phyloP scores from a whole-genome alignment of 2,888 invertebrate genomes.

The Dryomyza anilis region DNA sequence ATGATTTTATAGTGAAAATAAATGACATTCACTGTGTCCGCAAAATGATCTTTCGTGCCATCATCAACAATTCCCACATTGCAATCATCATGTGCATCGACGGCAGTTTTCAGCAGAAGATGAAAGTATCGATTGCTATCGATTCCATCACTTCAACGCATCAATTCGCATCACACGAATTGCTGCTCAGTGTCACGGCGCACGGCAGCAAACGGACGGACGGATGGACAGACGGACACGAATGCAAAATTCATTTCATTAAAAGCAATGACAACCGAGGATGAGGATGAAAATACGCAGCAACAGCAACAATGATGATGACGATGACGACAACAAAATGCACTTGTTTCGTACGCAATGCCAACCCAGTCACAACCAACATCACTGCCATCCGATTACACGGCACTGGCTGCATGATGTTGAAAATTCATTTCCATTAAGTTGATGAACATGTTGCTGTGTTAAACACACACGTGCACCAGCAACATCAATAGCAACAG shows the following conservation, averaged over 20 bases:
- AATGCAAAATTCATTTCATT: slow-evolving; percentile 34
- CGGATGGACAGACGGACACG: background rate
- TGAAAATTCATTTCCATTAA: slow-evolving; percentile 24
- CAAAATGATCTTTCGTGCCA: background rate
- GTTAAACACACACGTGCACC: background rate
- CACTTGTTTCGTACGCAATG: slow-evolving; percentile 12
- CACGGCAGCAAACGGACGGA: background rate
- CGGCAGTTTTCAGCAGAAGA: background rate
- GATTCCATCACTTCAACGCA: slow-evolving; percentile 9
- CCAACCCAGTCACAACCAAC: background rate
- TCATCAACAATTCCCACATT: background rate
- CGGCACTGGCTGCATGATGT: background rate
- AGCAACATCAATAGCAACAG: slow-evolving; percentile 8
- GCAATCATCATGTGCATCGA: too few relatives aligned
- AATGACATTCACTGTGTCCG: too few relatives aligned
- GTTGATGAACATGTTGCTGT: slow-evolving; percentile 9
- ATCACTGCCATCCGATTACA: background rate
- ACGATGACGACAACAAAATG: slow-evolving; percentile 22
- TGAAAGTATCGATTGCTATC: slow-evolving; percentile 15
- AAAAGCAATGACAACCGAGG: slow-evolving; percentile 35
- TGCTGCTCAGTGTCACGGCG: background rate
- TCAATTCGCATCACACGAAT: slow-evolving; percentile 1
- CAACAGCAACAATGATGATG: slow-evolving; percentile 10
- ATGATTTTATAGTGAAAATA: too few relatives aligned
- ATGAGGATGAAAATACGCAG: slow-evolving; percentile 22